A percentile compares a stretch with the other conserved stretches of the same genome.
Conservation (phyloP, 2,797 vertebrate genomes). For the Gallinago nigripennis region DNA sequence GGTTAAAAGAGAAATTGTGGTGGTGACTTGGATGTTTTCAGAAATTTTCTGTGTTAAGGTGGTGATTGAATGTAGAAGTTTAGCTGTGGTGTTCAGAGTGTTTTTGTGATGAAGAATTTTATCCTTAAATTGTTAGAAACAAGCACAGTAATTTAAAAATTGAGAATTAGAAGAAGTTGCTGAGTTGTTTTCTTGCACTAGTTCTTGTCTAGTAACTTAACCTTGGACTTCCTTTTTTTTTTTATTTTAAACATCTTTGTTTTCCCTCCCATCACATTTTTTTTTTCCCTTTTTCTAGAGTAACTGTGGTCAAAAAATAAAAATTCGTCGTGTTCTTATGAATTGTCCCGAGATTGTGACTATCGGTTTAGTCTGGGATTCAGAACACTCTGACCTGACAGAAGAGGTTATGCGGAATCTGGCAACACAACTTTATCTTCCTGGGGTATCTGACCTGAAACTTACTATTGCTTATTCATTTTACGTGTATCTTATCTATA, state of each 20-base stretch:
- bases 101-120: not conserved
- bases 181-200: not conserved
- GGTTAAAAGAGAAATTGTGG: not conserved
- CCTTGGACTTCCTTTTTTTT: not conserved
- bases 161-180: not conserved
- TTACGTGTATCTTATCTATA: not conserved
- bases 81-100: not conserved
- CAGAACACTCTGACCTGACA: conserved; percentile 94
- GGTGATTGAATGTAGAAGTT: not conserved
- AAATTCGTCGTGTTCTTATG: conserved; percentile 95
- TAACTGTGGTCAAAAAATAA: conserved; percentile 95
- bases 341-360: conserved; percentile 98
- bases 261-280: not conserved
- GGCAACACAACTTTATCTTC: conserved; percentile 88
- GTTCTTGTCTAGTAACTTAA: not conserved
- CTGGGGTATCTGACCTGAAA: conserved; percentile 81
- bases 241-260: not conserved
- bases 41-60: not conserved
- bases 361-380: conserved; percentile 97
- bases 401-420: conserved; percentile 91
- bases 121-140: not conserved
- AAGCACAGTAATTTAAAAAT: not conserved
- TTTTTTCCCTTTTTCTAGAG: conserved; percentile 78
- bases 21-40: not conserved
- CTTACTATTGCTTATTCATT: not conserved